phyloP scores from a whole-genome alignment of 2,797 vertebrate species.

The Lophotriccus pileatus region DNA sequence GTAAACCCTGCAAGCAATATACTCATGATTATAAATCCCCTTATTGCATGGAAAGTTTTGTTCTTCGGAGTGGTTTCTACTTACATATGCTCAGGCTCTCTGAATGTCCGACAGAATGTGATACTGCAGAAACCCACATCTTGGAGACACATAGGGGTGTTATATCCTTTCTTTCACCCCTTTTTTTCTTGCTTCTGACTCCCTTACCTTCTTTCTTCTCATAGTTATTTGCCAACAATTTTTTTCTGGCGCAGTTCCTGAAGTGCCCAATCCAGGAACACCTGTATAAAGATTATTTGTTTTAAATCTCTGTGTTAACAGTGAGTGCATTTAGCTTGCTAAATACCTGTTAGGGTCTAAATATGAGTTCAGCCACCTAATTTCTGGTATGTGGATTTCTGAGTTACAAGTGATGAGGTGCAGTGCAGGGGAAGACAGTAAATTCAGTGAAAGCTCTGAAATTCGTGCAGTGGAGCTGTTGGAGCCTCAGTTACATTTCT shows the following conservation, averaged over 20 bases:
- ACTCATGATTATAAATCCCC: background rate
- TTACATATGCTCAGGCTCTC: background rate
- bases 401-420: background rate
- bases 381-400: background rate
- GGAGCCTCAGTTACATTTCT: background rate
- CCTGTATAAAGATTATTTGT: background rate
- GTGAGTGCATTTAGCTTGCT: background rate
- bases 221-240: background rate
- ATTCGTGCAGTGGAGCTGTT: background rate
- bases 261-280: background rate
- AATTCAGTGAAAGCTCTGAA: background rate
- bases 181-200: background rate
- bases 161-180: background rate
- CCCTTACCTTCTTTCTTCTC: background rate
- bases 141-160: background rate
- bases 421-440: background rate
- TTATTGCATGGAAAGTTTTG: background rate
- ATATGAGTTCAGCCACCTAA: background rate
- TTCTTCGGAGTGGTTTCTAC: constrained; percentile 1
- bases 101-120: background rate
- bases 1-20: constrained; percentile 5
- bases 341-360: background rate
- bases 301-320: background rate
- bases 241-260: background rate
- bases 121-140: background rate